phyloP scores from a whole-genome alignment of 1,140 invertebrate genomes.

The Solen grandis region DNA sequence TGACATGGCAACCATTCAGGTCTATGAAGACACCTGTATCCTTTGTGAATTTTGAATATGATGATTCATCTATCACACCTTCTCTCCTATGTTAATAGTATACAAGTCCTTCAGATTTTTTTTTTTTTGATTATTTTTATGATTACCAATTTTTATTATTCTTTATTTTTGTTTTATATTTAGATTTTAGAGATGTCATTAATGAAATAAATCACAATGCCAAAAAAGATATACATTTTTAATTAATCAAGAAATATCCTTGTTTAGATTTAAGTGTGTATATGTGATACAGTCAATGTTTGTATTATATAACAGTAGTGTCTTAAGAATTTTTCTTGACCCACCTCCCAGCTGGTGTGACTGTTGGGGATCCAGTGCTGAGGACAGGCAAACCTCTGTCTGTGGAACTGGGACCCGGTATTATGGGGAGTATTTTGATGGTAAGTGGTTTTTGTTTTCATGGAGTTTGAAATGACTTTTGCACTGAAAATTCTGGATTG shows the following conservation, averaged over 20 bases:
- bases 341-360: slow-evolving; percentile 93
- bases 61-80: not conserved
- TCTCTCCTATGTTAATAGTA: too few species aligned
- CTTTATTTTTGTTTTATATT: not conserved
- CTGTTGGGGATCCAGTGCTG: slow-evolving; percentile 99
- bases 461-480: not conserved
- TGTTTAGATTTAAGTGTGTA: not conserved
- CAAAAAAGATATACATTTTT: too few species aligned
- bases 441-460: too few species aligned
- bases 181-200: not conserved
- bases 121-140: too few species aligned
- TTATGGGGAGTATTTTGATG: slow-evolving; percentile 99
- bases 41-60: too few species aligned
- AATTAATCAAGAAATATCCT: too few species aligned
- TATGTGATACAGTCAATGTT: not conserved
- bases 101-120: too few species aligned
- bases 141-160: not conserved
- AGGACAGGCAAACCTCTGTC: slow-evolving; percentile 98
- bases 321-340: too few species aligned
- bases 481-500: not conserved
- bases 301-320: too few species aligned
- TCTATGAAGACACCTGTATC: slow-evolving; percentile 98
- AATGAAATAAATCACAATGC: not conserved
- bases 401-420: slow-evolving; percentile 99
- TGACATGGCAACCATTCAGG: slow-evolving; percentile 99